Conservation (phyloP, 2,113 vertebrate genomes). For the Gallinago undulata region DNA sequence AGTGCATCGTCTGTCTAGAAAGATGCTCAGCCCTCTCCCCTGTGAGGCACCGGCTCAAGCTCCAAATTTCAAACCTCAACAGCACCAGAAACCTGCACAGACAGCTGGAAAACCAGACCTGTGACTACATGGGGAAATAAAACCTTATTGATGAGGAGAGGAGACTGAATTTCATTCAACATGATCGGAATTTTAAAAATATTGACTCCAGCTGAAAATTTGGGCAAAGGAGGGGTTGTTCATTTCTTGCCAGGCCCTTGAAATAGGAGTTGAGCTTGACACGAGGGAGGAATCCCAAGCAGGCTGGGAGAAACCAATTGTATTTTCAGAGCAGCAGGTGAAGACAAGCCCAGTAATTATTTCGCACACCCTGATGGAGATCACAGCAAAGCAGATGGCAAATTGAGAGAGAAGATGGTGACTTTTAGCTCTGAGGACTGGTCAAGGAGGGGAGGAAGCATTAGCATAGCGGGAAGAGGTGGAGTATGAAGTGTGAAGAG, state of each 20-base stretch:
- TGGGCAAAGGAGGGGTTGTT: background rate
- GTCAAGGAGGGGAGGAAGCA: background rate
- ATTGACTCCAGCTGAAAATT: background rate
- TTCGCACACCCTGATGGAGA: background rate
- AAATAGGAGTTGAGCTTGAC: background rate
- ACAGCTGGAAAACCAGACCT: background rate
- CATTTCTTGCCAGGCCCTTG: background rate
- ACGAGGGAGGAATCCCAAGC: background rate
- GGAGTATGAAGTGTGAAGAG: background rate
- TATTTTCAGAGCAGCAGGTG: background rate
- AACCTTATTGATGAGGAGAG: background rate
- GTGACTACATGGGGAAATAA: background rate
- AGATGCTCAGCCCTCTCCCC: background rate
- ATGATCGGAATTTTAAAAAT: background rate
- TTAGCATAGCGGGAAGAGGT: background rate
- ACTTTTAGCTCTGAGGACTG: background rate
- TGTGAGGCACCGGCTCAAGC: fast-evolving
- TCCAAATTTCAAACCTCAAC: background rate
- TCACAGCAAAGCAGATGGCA: background rate
- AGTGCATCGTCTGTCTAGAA: background rate
- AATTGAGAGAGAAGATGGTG: background rate
- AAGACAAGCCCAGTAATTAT: background rate
- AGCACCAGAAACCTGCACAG: background rate
- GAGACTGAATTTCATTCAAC: background rate
- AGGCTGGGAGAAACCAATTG: background rate